Evolutionary conservation across 2,113 vertebrate genomes (phyloP).

Genomic region (Plecotus auritus): DNA sequence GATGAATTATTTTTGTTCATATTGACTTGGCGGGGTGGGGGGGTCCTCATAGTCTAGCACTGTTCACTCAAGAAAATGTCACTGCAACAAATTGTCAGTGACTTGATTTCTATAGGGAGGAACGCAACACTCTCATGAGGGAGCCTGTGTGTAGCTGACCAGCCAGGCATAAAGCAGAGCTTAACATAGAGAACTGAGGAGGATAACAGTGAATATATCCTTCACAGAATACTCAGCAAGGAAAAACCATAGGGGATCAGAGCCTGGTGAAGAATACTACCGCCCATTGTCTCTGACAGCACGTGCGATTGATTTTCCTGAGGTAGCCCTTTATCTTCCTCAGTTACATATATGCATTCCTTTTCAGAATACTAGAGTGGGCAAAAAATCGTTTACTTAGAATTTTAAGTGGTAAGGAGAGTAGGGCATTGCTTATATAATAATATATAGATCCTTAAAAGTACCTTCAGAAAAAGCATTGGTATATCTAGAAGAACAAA

Average conservation of each 20-base stretch:
- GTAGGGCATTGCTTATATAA: background rate
- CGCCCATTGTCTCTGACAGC: background rate
- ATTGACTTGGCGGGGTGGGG: background rate
- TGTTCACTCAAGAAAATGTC: background rate
- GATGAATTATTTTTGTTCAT: background rate
- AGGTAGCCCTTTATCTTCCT: background rate
- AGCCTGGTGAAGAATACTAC: background rate
- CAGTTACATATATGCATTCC: background rate
- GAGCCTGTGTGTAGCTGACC: background rate
- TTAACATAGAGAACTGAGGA: background rate
- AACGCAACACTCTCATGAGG: background rate
- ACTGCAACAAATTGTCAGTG: background rate
- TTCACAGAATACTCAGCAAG: background rate
- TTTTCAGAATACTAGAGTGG: background rate
- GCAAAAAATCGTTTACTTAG: background rate
- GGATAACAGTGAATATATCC: background rate
- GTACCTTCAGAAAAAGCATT: background rate
- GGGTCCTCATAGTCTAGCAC: background rate
- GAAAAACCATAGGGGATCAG: background rate
- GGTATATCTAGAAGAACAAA: background rate
- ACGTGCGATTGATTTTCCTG: background rate
- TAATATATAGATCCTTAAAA: background rate
- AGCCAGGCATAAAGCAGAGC: background rate
- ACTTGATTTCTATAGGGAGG: background rate
- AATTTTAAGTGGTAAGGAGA: conserved; percentile 41